phyloP scores from a whole-genome alignment of 2,888 invertebrate genomes.

The Chelonus formosanus region DNA sequence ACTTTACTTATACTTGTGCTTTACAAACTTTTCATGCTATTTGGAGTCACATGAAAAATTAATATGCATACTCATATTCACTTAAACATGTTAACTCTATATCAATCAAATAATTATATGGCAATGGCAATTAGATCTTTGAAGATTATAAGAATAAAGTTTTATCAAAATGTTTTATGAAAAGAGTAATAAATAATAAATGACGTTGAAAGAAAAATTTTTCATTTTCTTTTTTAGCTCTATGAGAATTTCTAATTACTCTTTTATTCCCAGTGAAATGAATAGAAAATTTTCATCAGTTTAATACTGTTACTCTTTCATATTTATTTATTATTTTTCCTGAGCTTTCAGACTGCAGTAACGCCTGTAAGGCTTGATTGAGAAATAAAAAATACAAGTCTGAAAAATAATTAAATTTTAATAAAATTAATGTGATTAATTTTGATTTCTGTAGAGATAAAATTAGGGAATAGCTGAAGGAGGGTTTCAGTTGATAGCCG shows the following conservation, averaged over 20 bases:
- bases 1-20: neutral
- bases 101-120: conserved; percentile 1
- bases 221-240: neutral
- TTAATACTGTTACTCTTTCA: neutral
- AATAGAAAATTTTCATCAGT: neutral
- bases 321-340: no score
- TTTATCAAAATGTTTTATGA: no score
- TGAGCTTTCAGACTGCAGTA: no score
- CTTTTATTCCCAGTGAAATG: neutral
- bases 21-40: neutral
- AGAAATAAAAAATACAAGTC: no score
- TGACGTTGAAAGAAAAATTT: conserved; percentile 9
- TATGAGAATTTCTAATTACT: neutral
- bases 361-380: no score
- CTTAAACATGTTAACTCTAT: conserved; percentile 3
- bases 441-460: neutral
- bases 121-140: neutral
- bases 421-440: no score
- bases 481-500: conserved; percentile 27
- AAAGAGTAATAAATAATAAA: neutral
- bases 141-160: neutral
- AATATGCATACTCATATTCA: conserved; percentile 15
- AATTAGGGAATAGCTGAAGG: neutral
- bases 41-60: neutral
- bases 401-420: no score